Conservation (phyloP, 1,140 invertebrate species). For the Nasonia vitripennis region DNA sequence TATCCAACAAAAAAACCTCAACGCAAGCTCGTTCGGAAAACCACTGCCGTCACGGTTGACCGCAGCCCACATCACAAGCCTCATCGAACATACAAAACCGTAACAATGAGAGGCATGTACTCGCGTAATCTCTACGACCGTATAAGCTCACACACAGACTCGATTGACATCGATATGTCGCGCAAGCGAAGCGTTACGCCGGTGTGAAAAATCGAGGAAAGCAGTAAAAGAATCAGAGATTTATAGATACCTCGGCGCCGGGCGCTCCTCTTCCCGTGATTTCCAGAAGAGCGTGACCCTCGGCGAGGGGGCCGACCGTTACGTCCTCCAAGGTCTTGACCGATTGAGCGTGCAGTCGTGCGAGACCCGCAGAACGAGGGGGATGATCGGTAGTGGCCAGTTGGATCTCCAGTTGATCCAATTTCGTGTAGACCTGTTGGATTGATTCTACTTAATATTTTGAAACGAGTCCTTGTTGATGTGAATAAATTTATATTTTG, state of each 20-base stretch:
- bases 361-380: conserved; percentile 79
- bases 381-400: conserved; percentile 81
- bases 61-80: not conserved
- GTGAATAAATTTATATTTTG: no score
- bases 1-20: not conserved
- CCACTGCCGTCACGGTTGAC: not conserved
- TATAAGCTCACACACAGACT: not conserved
- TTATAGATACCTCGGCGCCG: conserved; percentile 78
- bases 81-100: not conserved
- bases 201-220: not conserved
- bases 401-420: conserved; percentile 87
- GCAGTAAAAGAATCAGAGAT: not conserved
- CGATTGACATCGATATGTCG: conserved; percentile 1
- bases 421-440: conserved; percentile 81
- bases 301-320: conserved; percentile 78
- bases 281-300: conserved; percentile 85
- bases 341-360: conserved; percentile 81
- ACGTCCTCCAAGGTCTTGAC: conserved; percentile 80
- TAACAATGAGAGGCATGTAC: not conserved
- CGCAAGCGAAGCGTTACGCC: not conserved
- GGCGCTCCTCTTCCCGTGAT: conserved; percentile 79
- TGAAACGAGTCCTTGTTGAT: conserved; percentile 45
- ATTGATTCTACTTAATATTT: not conserved
- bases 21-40: not conserved
- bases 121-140: not conserved